Conservation (phyloP, 2,113 vertebrate species). For the Marmota monax region DNA sequence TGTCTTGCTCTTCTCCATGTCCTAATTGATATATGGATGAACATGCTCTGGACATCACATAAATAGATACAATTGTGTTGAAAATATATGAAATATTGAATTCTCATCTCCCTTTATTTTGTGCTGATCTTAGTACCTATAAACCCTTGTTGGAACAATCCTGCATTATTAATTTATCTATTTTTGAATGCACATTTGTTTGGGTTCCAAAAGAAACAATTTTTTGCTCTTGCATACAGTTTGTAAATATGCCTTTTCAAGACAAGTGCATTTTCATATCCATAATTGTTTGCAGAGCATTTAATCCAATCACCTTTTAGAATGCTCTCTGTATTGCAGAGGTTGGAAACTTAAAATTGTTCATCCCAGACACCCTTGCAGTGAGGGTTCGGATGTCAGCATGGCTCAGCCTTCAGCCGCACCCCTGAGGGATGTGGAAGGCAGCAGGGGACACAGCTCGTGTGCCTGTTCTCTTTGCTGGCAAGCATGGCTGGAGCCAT, state of each 20-base stretch:
- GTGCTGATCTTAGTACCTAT: background rate
- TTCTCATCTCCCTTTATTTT: background rate
- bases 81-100: background rate
- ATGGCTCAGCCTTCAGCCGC: background rate
- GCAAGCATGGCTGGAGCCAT: background rate
- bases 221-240: background rate
- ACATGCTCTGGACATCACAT: background rate
- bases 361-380: background rate
- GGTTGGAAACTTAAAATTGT: background rate
- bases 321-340: background rate
- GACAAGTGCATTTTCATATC: background rate
- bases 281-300: background rate
- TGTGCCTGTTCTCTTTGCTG: background rate
- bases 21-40: background rate
- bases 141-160: background rate
- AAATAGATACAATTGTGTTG: background rate
- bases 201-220: background rate
- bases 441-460: background rate
- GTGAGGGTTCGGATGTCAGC: background rate
- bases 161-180: background rate
- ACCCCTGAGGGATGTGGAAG: background rate
- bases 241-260: background rate
- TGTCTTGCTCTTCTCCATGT: background rate
- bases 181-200: conserved; percentile 48
- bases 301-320: background rate